Evolutionary conservation across 2,888 invertebrate genomes (phyloP).

Genomic region (Crocallis elinguaria): DNA sequence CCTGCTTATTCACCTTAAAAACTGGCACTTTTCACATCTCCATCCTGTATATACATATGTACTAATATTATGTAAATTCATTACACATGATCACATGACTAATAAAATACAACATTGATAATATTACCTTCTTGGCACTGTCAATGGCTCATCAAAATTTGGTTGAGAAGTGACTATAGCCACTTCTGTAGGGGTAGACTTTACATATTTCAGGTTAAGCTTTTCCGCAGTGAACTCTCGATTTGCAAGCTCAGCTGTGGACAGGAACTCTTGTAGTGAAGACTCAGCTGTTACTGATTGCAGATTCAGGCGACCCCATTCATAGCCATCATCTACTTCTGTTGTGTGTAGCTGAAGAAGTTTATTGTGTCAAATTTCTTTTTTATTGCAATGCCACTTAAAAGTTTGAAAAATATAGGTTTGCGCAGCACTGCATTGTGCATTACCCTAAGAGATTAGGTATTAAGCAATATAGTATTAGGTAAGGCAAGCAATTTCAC

Average conservation of each 20-base stretch:
- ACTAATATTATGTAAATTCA: too few relatives aligned
- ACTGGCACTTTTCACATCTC: too few relatives aligned
- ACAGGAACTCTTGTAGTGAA: conserved; percentile 97
- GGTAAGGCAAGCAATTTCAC: too few relatives aligned
- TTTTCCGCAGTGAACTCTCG: conserved; percentile 97
- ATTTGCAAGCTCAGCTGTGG: conserved; percentile 97
- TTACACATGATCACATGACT: too few relatives aligned
- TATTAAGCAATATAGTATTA: too few relatives aligned
- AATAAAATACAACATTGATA: not conserved
- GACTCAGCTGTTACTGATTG: conserved; percentile 98
- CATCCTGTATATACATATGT: too few relatives aligned
- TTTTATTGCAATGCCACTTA: too few relatives aligned
- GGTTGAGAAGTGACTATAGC: conserved; percentile 71
- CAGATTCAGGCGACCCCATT: conserved; percentile 95
- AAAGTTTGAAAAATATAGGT: too few relatives aligned
- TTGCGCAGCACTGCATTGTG: too few relatives aligned
- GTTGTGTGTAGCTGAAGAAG: conserved; percentile 90
- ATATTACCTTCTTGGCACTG: conserved; percentile 90
- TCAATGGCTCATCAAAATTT: conserved; percentile 75
- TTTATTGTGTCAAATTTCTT: not conserved
- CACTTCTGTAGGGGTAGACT: conserved; percentile 68
- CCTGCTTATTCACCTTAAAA: too few relatives aligned
- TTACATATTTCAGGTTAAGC: conserved; percentile 88
- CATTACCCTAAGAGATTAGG: too few relatives aligned
- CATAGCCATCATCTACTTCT: conserved; percentile 95